Evolutionary conservation across 1,140 invertebrate species (phyloP).

Genomic region (Neotoxoptera formosana): DNA sequence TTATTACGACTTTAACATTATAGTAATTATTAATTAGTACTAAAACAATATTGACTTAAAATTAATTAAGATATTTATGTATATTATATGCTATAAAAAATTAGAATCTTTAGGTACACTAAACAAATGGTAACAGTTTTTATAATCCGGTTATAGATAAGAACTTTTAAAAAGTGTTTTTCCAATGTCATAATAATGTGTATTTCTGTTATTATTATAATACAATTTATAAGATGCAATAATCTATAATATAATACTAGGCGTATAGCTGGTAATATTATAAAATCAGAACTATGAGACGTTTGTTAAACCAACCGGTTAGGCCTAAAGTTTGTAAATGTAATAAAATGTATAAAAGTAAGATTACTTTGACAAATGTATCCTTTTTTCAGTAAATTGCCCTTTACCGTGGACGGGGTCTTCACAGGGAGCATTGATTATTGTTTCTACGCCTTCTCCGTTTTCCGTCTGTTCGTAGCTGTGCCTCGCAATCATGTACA

Average conservation of each 20-base stretch:
- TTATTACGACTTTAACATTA: neutral
- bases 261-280: neutral
- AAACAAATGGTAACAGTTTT: neutral
- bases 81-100: neutral
- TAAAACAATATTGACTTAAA: neutral
- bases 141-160: neutral
- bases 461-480: slow-evolving; percentile 88
- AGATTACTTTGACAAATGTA: slow-evolving; percentile 84
- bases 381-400: slow-evolving; percentile 90
- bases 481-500: slow-evolving; percentile 95
- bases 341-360: slow-evolving; percentile 54
- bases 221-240: no score
- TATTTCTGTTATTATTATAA: neutral
- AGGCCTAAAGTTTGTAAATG: neutral
- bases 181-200: neutral
- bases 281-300: neutral
- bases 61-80: neutral
- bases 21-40: neutral
- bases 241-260: neutral
- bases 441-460: slow-evolving; percentile 91
- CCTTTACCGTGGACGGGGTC: slow-evolving; percentile 83
- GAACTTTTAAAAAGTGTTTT: neutral
- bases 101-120: neutral
- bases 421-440: slow-evolving; percentile 81
- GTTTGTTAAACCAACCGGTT: neutral